phyloP scores from a whole-genome alignment of 2,888 invertebrate species.

The Cephus spinipes region DNA sequence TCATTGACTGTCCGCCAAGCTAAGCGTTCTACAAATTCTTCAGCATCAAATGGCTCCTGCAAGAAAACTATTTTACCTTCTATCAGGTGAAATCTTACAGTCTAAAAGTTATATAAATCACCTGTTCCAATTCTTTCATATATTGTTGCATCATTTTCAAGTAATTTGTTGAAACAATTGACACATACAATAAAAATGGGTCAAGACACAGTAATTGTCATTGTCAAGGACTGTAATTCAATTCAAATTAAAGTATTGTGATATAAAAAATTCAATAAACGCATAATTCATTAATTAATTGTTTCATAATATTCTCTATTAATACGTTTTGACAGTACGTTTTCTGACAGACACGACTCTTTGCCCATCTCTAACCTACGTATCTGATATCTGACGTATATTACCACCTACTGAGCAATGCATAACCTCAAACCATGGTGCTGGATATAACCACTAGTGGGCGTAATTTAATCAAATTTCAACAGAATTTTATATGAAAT shows the following conservation, averaged over 20 bases:
- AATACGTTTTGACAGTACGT: background rate
- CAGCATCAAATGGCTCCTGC: conserved; percentile 96
- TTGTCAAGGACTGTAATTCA: background rate
- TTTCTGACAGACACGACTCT: no score
- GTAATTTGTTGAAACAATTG: conserved; percentile 9
- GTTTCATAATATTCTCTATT: background rate
- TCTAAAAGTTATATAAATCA: conserved; percentile 56
- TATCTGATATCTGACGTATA: background rate
- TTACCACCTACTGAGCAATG: background rate
- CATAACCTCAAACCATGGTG: background rate
- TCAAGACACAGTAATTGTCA: background rate
- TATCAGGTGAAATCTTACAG: conserved; percentile 3
- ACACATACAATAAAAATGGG: background rate
- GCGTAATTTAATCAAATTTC: background rate
- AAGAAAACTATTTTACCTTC: conserved; percentile 37
- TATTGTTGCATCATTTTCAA: conserved; percentile 88
- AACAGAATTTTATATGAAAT: background rate
- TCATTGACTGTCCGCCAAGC: conserved; percentile 92
- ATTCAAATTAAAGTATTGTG: background rate
- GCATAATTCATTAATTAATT: background rate
- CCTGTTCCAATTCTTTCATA: conserved; percentile 88
- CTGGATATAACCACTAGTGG: background rate
- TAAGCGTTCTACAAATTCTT: conserved; percentile 96
- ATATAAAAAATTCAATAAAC: background rate
- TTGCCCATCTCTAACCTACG: background rate